These are phyloP conservation scores for Eulemur coronatus DNA, from an alignment of 2,797 vertebrate genomes.

Conservation along the genomic window DNA sequence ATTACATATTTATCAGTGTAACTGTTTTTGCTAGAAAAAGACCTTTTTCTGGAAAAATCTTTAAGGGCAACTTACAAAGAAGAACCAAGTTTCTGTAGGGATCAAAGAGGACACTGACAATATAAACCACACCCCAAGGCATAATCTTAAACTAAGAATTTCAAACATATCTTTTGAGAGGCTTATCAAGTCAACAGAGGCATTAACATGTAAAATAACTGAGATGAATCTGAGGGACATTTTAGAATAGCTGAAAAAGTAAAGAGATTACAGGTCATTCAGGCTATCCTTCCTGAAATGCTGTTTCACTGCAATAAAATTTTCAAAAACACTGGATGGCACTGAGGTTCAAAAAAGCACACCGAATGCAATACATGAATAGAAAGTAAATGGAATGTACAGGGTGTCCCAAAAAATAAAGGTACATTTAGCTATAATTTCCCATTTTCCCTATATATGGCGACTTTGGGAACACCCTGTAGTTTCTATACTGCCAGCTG, in stretches of 20 bases:
- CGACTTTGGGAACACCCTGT: too few species aligned
- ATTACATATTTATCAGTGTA: not conserved
- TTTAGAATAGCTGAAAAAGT: not conserved
- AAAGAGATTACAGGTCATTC: not conserved
- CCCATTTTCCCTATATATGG: too few species aligned
- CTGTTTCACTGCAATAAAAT: not conserved
- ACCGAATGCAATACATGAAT: not conserved
- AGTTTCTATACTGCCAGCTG: not conserved
- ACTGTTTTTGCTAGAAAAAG: not conserved
- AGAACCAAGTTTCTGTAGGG: not conserved
- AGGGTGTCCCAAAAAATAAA: too few species aligned
- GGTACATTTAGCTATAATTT: too few species aligned
- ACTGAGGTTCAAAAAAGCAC: not conserved
- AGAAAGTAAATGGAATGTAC: not conserved
- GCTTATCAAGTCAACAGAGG: not conserved
- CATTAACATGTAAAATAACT: not conserved
- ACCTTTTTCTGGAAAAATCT: not conserved
- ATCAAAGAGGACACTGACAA: not conserved
- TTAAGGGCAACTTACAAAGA: constrained; percentile 28
- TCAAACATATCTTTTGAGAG: not conserved
- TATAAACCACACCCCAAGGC: not conserved
- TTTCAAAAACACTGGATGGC: not conserved
- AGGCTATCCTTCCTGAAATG: not conserved
- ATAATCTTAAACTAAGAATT: not conserved
- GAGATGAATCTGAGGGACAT: not conserved